A percentile compares a stretch with the other conserved stretches of the same genome.
These are phyloP conservation scores for Cepaea nemoralis DNA, from an alignment of 1,140 invertebrate genomes.

Conservation along the genomic window DNA sequence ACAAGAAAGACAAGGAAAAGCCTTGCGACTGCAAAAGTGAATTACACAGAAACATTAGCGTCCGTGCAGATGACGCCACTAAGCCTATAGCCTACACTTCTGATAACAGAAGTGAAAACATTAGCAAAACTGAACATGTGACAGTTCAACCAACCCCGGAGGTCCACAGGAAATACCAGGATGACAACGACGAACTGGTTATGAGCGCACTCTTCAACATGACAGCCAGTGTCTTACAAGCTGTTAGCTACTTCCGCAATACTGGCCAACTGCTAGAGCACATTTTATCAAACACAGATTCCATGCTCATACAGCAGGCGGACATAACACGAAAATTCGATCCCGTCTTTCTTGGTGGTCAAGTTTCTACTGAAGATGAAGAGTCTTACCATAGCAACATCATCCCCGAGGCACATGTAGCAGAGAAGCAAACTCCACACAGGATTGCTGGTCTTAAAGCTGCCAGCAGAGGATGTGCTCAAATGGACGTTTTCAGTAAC, in stretches of 20 bases:
- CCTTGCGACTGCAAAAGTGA: background rate
- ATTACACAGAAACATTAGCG: background rate
- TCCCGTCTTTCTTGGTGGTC: background rate
- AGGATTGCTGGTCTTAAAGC: background rate
- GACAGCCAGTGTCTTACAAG: conserved; percentile 33
- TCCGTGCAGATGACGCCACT: background rate
- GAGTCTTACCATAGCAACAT: background rate
- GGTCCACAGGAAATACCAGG: background rate
- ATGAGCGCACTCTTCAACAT: conserved; percentile 33
- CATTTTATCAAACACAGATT: conserved; percentile 30
- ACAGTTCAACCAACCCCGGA: background rate
- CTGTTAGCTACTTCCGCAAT: conserved; percentile 23
- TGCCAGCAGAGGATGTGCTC: background rate
- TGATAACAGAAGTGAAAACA: background rate
- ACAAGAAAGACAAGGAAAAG: background rate
- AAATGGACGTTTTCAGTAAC: background rate
- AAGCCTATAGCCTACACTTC: background rate
- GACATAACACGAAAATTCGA: background rate
- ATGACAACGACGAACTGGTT: conserved; percentile 24
- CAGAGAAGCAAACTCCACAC: background rate
- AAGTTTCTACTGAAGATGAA: background rate
- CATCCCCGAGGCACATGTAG: background rate
- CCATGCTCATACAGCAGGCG: background rate
- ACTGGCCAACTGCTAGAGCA: conserved; percentile 19
- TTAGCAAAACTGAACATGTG: background rate